These are phyloP conservation scores for Drosophila sp. DNA, from an alignment of 1,140 invertebrate genomes.

Conservation along the genomic window DNA sequence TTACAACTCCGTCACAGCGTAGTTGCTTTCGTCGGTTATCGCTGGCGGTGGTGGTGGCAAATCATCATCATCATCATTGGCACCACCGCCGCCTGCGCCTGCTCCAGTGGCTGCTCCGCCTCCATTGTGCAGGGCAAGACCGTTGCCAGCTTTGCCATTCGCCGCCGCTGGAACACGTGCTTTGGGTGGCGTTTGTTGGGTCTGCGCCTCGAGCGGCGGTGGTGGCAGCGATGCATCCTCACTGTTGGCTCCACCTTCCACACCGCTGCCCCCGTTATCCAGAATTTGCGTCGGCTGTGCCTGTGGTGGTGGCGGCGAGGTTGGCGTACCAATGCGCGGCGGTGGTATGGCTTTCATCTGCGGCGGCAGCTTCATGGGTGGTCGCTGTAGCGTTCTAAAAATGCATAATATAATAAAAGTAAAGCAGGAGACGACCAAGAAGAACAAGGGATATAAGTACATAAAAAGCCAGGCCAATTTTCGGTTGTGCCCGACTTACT, in stretches of 20 bases:
- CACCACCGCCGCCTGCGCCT: constrained; percentile 11
- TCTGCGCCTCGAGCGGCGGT: constrained; percentile 61
- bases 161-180: constrained; percentile 31
- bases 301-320: constrained; percentile 68
- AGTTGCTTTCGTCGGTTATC: constrained; percentile 81
- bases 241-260: constrained; percentile 21
- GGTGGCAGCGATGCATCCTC: constrained; percentile 73
- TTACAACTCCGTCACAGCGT: constrained; percentile 83
- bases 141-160: constrained; percentile 57
- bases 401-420: background rate
- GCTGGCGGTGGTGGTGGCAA: constrained; percentile 79
- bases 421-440: background rate
- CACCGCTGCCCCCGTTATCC: constrained; percentile 45
- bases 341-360: constrained; percentile 83
- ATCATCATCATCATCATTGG: constrained; percentile 70
- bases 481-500: constrained; percentile 60
- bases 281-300: constrained; percentile 37
- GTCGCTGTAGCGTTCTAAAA: constrained; percentile 77
- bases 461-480: background rate
- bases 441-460: background rate
- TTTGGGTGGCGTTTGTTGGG: constrained; percentile 48
- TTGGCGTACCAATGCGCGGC: constrained; percentile 80
- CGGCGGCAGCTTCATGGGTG: constrained; percentile 81
- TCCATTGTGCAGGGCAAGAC: constrained; percentile 64
- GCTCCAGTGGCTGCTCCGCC: constrained; percentile 10